These are phyloP conservation scores for Cerceris rybyensis DNA, from an alignment of 2,888 invertebrate species.

Conservation along the genomic window DNA sequence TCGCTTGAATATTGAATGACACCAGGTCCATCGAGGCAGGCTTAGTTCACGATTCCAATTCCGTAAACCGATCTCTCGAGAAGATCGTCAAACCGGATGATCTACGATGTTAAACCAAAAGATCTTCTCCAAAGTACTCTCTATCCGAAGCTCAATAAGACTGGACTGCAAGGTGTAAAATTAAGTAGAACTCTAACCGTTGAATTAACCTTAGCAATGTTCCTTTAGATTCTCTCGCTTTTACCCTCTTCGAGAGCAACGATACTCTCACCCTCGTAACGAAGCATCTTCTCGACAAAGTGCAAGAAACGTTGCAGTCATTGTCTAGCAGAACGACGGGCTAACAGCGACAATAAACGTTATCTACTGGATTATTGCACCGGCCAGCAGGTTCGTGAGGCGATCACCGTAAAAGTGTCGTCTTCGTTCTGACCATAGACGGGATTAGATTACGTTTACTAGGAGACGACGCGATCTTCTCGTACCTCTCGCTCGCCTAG, in stretches of 20 bases:
- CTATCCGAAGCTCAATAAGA: too few relatives aligned
- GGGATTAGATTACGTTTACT: background rate
- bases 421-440: background rate
- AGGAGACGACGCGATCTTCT: background rate
- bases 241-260: background rate
- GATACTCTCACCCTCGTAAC: constrained; percentile 34
- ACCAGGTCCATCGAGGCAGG: background rate
- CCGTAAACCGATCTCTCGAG: background rate
- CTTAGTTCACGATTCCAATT: background rate
- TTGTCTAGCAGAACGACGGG: constrained; percentile 43
- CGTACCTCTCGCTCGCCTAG: background rate
- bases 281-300: constrained; percentile 45
- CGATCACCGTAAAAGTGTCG: background rate
- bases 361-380: constrained; percentile 17
- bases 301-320: constrained; percentile 44
- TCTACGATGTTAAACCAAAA: too few relatives aligned
- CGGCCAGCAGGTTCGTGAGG: background rate
- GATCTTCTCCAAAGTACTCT: too few relatives aligned
- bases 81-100: background rate
- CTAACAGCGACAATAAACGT: constrained; percentile 47
- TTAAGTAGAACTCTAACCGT: too few relatives aligned
- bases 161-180: too few relatives aligned
- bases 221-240: background rate
- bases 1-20: constrained; percentile 45
- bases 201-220: background rate